A percentile compares a stretch with the other conserved stretches of the same genome.
phyloP scores from a whole-genome alignment of 2,113 vertebrate genomes.

The Chlorodrepanis virens region DNA sequence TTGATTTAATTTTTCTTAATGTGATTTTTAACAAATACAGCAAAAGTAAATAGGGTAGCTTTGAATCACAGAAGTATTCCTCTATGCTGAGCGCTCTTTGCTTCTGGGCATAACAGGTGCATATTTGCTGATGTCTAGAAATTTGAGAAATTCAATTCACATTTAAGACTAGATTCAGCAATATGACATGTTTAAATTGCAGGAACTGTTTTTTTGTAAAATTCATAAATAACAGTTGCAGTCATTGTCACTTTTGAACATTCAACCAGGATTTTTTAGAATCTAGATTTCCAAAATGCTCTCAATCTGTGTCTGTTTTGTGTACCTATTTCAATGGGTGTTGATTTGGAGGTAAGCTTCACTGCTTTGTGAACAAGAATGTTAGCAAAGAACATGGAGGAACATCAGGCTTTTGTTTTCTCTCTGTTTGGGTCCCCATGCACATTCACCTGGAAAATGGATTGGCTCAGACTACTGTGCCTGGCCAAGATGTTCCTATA shows the following conservation, averaged over 20 bases:
- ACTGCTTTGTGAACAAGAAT: not conserved
- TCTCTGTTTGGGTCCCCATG: not conserved
- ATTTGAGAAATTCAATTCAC: not conserved
- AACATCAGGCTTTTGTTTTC: not conserved
- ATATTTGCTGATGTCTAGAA: not conserved
- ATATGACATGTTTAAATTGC: not conserved
- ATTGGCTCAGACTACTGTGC: not conserved
- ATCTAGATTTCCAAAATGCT: not conserved
- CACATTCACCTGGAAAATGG: not conserved
- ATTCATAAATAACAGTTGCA: not conserved
- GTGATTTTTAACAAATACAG: not conserved
- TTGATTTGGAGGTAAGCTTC: not conserved
- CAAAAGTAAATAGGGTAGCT: not conserved
- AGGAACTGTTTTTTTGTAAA: not conserved
- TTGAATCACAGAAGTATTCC: slow-evolving; percentile 6
- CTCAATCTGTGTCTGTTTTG: not conserved
- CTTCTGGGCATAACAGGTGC: slow-evolving; percentile 9
- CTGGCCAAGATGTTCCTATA: not conserved
- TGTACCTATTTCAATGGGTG: not conserved
- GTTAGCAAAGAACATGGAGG: not conserved
- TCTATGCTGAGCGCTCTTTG: not conserved
- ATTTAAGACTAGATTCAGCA: not conserved
- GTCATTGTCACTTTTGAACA: not conserved
- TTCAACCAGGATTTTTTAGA: not conserved
- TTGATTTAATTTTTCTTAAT: not conserved